Percentiles rank a stretch among this genome's conserved stretches.
Conservation (phyloP, 2,888 invertebrate genomes). For the Eilema griseolum region DNA sequence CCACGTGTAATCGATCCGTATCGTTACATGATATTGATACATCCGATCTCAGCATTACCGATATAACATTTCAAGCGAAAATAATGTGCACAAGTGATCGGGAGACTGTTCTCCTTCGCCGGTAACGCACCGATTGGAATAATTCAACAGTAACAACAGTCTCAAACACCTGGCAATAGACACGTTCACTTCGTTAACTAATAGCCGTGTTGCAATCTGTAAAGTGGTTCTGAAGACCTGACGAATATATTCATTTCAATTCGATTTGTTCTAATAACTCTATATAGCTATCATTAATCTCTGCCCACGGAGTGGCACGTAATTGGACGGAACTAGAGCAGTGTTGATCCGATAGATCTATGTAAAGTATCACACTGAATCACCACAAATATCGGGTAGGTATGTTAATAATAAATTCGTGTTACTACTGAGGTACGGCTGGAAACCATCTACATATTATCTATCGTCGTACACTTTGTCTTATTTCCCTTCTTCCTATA, state of each 20-base stretch:
- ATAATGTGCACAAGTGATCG: not conserved
- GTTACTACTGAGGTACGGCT: no score
- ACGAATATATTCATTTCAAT: conserved; percentile 8
- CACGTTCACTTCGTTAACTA: conserved; percentile 9
- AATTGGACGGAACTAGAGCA: not conserved
- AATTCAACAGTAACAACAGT: not conserved
- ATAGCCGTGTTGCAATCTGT: conserved; percentile 1
- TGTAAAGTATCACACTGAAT: not conserved
- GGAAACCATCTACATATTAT: no score
- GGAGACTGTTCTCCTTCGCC: conserved; percentile 5
- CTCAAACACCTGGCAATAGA: not conserved
- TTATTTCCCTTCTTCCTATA: not conserved
- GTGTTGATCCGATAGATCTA: not conserved
- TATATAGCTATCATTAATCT: conserved; percentile 8
- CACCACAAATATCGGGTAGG: not conserved
- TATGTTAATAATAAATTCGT: no score
- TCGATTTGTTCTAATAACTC: conserved; percentile 16
- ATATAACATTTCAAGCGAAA: not conserved
- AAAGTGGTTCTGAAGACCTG: not conserved
- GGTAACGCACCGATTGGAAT: not conserved
- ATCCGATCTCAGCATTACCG: not conserved
- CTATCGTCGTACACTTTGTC: no score
- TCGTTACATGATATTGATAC: conserved; percentile 4
- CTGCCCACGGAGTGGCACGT: not conserved
- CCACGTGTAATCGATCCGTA: not conserved